Evolutionary conservation across 2,113 vertebrate genomes (phyloP), one percentile per base, ranked within the genome.

Genomic region (Clarias gariepinus): DNA sequence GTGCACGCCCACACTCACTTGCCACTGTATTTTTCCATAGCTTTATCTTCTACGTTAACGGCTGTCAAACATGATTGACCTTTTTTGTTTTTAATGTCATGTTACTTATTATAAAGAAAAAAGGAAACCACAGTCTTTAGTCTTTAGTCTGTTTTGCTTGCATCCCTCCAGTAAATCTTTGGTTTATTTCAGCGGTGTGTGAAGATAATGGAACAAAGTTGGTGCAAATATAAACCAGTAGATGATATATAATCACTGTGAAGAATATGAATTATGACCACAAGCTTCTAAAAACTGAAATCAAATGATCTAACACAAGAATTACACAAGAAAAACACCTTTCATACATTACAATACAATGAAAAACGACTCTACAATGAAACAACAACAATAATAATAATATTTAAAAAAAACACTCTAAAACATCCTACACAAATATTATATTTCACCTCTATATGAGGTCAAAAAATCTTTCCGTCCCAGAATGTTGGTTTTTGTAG

Each of bases 1-100:
- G 88, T 86, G 64, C 79, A 86, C 85, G 91, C 85, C 85, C 90
- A 91, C 83, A 47, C 23, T 60, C 2, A 0, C 41, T 77, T 25
- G 19, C 5, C 2, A 89, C 87, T 92, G 92, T 91, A n/a, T 80
- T 86, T 86, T 86, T 86, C 61, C 63, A 86, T 9, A 36, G 30
- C 77, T 41, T 86, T 69, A 64, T 86, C 52, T 53, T 69, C 36
- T 23, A 52, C n/a, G 53, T 21, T 41, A 47, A 21, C 4, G 30
- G 1, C 57, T 79, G 77, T 33, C 53, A 79, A 11, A 81, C 33
- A 79, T 21, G 23, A 4, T 3, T 80, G 28, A 81, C 1, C 78
- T 61, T 78, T 78, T 66, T 47, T 47, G 33, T 63, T 66, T 52
- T 55, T 13, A 80, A 21, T 25, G 21, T 28, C 4, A 52, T 66